phyloP scores from a whole-genome alignment of 2,797 vertebrate genomes.

The Pygocentrus nattereri region DNA sequence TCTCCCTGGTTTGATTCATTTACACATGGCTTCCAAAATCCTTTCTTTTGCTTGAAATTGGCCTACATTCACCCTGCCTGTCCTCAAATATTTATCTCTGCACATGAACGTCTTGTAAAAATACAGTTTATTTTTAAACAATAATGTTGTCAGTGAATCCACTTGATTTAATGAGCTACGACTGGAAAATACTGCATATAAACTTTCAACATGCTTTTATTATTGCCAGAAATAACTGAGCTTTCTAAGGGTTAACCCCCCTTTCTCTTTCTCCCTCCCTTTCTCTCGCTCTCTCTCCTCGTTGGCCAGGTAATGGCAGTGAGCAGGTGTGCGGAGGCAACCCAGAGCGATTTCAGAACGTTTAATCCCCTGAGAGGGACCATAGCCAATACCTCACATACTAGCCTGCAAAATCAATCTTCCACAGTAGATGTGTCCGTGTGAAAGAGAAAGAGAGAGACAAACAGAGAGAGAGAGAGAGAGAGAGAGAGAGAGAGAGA shows the following conservation, averaged over 20 bases:
- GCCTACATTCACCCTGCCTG: no score
- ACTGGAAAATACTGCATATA: no score
- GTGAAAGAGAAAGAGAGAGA: background rate
- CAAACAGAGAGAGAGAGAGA: background rate
- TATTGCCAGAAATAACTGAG: background rate
- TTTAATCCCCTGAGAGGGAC: constrained; percentile 59
- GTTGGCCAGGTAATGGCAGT: constrained; percentile 45
- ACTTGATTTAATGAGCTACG: no score
- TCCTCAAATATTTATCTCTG: no score
- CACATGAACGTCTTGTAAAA: no score
- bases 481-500: background rate
- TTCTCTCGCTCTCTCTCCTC: constrained; percentile 2
- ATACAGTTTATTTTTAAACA: no score
- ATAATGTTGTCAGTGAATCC: no score
- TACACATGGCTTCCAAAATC: no score
- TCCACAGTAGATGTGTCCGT: background rate
- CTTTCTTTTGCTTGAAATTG: no score
- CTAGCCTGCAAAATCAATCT: constrained; percentile 35
- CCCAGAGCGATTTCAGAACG: constrained; percentile 51
- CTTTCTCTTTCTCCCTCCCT: constrained; percentile 5
- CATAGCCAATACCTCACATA: constrained; percentile 52
- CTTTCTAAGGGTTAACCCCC: background rate
- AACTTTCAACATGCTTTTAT: background rate
- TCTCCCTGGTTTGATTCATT: no score
- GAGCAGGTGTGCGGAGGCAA: constrained; percentile 63